These are phyloP conservation scores for Drosophila serrata DNA, from an alignment of 1,140 invertebrate genomes.

Conservation along the genomic window DNA sequence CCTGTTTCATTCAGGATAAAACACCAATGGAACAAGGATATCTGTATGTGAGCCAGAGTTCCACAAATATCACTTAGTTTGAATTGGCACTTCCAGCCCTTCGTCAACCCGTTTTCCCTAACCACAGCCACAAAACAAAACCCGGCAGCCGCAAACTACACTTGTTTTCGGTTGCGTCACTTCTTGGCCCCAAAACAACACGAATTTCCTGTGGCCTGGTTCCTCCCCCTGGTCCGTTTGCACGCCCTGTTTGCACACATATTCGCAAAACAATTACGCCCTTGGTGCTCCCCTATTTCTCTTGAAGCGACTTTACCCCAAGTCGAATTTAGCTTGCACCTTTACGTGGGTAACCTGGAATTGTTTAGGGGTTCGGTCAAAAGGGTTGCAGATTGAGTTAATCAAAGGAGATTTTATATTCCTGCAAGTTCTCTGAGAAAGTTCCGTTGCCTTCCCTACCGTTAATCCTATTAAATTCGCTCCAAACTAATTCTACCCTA, in stretches of 20 bases:
- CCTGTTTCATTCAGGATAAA: background rate
- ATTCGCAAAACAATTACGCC: constrained; percentile 57
- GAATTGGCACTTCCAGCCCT: constrained; percentile 4
- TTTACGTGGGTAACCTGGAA: background rate
- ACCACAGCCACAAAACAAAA: constrained; percentile 38
- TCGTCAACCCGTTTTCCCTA: constrained; percentile 13
- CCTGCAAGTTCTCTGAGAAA: background rate
- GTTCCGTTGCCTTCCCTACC: background rate
- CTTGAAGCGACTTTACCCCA: background rate
- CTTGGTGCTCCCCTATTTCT: background rate
- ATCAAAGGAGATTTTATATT: background rate
- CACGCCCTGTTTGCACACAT: constrained; percentile 39
- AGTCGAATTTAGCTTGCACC: background rate
- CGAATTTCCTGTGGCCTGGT: background rate
- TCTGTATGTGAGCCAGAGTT: background rate
- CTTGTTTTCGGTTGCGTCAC: constrained; percentile 46
- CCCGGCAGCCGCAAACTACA: constrained; percentile 53
- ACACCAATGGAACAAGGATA: background rate
- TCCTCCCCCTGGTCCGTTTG: background rate
- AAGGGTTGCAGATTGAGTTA: background rate
- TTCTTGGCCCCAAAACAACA: constrained; percentile 20
- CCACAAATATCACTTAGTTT: background rate
- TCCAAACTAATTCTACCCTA: background rate
- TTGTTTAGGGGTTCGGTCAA: background rate
- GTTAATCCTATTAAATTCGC: background rate